Percentiles rank a stretch among this genome's conserved stretches.
Evolutionary conservation across 2,888 invertebrate genomes (phyloP).

Genomic region (Drosophila borborema): DNA sequence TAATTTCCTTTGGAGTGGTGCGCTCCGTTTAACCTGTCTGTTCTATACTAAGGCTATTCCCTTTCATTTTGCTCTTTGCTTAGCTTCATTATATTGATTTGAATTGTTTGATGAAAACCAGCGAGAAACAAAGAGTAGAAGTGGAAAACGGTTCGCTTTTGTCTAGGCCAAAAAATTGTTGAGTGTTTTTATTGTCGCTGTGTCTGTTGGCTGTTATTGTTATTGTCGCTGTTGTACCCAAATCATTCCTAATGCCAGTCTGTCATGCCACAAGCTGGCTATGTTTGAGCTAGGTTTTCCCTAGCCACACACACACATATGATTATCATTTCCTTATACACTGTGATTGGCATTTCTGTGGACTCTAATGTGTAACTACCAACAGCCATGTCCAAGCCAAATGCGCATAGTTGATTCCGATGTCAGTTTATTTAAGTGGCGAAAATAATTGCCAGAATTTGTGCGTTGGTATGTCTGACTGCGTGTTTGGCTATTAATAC

Average conservation of each 20-base stretch:
- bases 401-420: constrained; percentile 49
- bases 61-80: constrained; percentile 16
- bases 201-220: constrained; percentile 29
- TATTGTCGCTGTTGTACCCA: constrained; percentile 62
- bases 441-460: constrained; percentile 45
- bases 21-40: constrained; percentile 18
- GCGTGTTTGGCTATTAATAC: not conserved
- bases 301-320: not conserved
- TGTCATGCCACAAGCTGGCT: constrained; percentile 63
- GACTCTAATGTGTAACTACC: constrained; percentile 30
- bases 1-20: constrained; percentile 56
- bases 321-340: constrained; percentile 45
- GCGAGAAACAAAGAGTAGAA: constrained; percentile 8
- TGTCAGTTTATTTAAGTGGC: constrained; percentile 52
- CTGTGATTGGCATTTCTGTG: constrained; percentile 52
- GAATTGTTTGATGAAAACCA: constrained; percentile 57
- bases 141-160: constrained; percentile 46
- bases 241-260: constrained; percentile 71
- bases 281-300: constrained; percentile 67
- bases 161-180: constrained; percentile 49
- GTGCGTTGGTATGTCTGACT: constrained; percentile 14
- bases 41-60: not conserved
- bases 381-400: constrained; percentile 28
- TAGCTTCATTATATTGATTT: constrained; percentile 51
- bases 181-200: constrained; percentile 37